Evolutionary conservation across 2,113 vertebrate genomes (phyloP).

Genomic region (Sebastes fasciatus): DNA sequence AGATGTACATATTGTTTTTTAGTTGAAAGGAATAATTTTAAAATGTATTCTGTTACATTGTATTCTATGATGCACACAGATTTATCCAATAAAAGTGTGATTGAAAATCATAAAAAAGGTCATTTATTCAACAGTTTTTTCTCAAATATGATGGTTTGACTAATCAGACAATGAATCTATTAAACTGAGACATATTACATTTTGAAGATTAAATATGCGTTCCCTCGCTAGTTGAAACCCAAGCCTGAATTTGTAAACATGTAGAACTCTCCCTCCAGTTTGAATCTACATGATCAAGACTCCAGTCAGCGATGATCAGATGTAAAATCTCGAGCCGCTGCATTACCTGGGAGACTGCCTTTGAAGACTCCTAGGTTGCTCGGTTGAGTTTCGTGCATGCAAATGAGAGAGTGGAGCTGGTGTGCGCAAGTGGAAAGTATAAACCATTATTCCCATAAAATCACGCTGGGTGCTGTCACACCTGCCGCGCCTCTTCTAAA

Average conservation of each 20-base stretch:
- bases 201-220: slow-evolving; percentile 28
- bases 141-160: neutral
- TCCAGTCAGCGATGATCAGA: slow-evolving; percentile 71
- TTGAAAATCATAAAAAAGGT: slow-evolving; percentile 30
- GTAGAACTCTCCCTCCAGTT: slow-evolving; percentile 54
- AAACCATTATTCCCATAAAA: slow-evolving; percentile 62
- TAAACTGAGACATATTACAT: slow-evolving; percentile 18
- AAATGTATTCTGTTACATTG: neutral
- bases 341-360: slow-evolving; percentile 74
- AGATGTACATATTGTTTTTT: slow-evolving; percentile 35
- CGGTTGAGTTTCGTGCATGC: slow-evolving; percentile 65
- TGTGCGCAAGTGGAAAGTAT: slow-evolving; percentile 53
- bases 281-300: slow-evolving; percentile 72
- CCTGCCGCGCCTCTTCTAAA: slow-evolving; percentile 55
- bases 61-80: neutral
- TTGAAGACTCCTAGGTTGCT: slow-evolving; percentile 74
- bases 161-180: slow-evolving; percentile 16
- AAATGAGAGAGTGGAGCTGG: slow-evolving; percentile 60
- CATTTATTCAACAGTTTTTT: neutral
- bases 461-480: slow-evolving; percentile 56
- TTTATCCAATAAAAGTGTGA: slow-evolving; percentile 56
- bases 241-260: slow-evolving; percentile 61
- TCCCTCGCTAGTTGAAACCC: slow-evolving; percentile 21
- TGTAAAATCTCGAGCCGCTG: slow-evolving; percentile 72
- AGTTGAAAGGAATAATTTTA: slow-evolving; percentile 8